Base-by-base conservation (phyloP, 2,888 invertebrate genomes). In the Oegoconia quadripuncta region DNA sequence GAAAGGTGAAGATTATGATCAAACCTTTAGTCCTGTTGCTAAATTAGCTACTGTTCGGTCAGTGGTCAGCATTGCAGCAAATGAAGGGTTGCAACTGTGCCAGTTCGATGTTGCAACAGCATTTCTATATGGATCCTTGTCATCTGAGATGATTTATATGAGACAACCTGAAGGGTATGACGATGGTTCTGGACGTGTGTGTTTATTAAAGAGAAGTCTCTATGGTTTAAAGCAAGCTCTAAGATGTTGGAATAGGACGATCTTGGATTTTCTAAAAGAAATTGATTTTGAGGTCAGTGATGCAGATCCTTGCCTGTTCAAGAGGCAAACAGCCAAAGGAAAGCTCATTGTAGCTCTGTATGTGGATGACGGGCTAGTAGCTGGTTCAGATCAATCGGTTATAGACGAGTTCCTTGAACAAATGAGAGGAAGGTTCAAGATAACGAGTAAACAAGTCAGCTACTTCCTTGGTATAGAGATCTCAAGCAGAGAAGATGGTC, bases 21-120 rank as follows among this genome's bases (percentile, higher is more conserved):
- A 48, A 13, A 43, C 41, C 4, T 48, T 42, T 31, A 42, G 42
- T 17, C 44, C 42, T n/a, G 46, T 49, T 25, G 49, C 35, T 3
- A 40, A 31, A 25, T 29, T 33, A 13, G 32, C 26, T 3, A 42
- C 49, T 8, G 39, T 46, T n/a, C 14, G 41, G 25, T 8, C 32
- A 4, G 5, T 48, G 13, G 13, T 48, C 11, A 36, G 41, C 8
- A 18, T 45, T 16, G 40, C 44, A 8, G 39, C 43, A 14, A 37
- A 37, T n/a, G 39, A 42, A 34, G 20, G 16, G 2, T 7, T 44
- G 13, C 12, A 14, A 9, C 22, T 46, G 5, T 18, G 7, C 7
- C 46, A 43, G 17, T 41, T 44, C 13, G 44, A 44, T 20, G 41
- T 38, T 3, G 15, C 33, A 3, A 40, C 34, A 16, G 46, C 44